phyloP scores from a whole-genome alignment of 2,888 invertebrate species.

The Carabus problematicus region DNA sequence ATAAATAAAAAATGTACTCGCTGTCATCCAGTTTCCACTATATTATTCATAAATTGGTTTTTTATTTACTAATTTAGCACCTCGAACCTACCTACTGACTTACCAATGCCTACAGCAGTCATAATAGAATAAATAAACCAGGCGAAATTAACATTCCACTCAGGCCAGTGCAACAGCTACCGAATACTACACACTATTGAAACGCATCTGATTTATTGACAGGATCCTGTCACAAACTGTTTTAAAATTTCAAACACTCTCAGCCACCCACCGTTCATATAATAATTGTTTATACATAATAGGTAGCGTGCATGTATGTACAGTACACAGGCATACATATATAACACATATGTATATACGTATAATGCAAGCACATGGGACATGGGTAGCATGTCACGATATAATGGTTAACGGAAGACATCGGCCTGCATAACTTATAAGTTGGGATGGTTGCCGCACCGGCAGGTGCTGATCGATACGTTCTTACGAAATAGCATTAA shows the following conservation, averaged over 20 bases:
- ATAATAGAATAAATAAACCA: no score
- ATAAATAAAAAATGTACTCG: no score
- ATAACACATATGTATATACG: slow-evolving; percentile 3
- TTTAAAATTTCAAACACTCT: slow-evolving; percentile 11
- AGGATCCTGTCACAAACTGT: slow-evolving; percentile 15
- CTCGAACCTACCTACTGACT: no score
- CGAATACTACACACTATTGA: not conserved
- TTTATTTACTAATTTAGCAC: no score
- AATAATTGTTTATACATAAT: slow-evolving; percentile 23
- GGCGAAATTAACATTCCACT: no score
- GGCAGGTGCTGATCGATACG: slow-evolving; percentile 18
- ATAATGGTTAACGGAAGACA: slow-evolving; percentile 27
- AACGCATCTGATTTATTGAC: slow-evolving; percentile 17
- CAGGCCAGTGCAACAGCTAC: no score
- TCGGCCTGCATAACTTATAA: slow-evolving; percentile 31
- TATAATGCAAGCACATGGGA: not conserved
- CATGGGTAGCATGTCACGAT: not conserved
- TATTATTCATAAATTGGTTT: no score
- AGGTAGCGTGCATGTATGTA: no score
- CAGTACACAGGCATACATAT: no score
- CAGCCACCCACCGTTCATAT: slow-evolving; percentile 18
- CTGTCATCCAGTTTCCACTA: no score
- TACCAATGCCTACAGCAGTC: no score
- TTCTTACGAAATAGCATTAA: slow-evolving; percentile 23
- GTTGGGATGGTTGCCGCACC: slow-evolving; percentile 14